Evolutionary conservation across 1,140 invertebrate species (phyloP).

Genomic region (Saccostrea glomerata): DNA sequence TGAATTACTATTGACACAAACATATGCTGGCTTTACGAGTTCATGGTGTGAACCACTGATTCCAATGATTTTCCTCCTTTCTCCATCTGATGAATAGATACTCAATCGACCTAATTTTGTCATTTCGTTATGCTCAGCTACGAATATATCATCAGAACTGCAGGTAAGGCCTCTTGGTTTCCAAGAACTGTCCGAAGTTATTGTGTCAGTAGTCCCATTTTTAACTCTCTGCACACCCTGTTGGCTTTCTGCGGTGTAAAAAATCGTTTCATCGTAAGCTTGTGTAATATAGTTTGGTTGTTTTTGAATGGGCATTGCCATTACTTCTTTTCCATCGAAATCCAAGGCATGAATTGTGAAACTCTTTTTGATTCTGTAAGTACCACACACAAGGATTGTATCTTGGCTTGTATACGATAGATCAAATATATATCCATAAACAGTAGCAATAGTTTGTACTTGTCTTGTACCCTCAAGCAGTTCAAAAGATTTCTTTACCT

Average conservation of each 20-base stretch:
- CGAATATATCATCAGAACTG: neutral
- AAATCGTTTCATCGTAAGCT: neutral
- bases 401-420: neutral
- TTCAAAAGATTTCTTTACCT: neutral
- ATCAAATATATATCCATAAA: neutral
- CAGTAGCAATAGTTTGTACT: neutral
- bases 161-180: neutral
- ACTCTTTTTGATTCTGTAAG: neutral
- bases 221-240: neutral
- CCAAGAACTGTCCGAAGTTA: neutral
- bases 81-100: neutral
- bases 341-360: neutral
- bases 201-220: neutral
- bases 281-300: neutral
- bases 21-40: neutral
- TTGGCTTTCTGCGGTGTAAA: neutral
- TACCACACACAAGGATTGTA: neutral
- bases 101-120: neutral
- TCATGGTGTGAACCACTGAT: neutral
- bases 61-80: neutral
- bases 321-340: neutral
- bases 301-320: neutral
- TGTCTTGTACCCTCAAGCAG: neutral
- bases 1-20: neutral
- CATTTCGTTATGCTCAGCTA: neutral